These are phyloP conservation scores for Chelonia mydas DNA, from an alignment of 2,797 vertebrate genomes.

Conservation along the genomic window DNA sequence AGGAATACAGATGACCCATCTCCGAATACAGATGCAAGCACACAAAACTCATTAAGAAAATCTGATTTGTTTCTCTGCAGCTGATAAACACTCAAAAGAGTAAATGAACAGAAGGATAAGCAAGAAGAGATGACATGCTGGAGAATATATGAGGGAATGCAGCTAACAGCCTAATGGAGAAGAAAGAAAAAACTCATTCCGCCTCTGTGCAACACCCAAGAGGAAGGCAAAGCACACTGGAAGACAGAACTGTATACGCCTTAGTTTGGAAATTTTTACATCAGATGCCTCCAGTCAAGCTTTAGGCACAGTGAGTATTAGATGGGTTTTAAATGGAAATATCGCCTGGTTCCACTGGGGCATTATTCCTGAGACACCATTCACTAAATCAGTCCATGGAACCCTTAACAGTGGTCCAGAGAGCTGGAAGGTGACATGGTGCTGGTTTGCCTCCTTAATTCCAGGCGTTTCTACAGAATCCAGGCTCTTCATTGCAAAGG, in stretches of 20 bases:
- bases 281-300: not conserved
- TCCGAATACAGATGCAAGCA: constrained; percentile 29
- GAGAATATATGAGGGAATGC: not conserved
- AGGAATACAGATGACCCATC: constrained; percentile 8
- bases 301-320: not conserved
- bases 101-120: constrained; percentile 6
- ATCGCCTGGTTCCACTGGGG: not conserved
- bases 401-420: not conserved
- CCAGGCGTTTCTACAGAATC: not conserved
- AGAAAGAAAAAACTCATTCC: not conserved
- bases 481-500: not conserved
- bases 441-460: not conserved
- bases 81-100: constrained; percentile 51
- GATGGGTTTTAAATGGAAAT: constrained; percentile 41
- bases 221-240: constrained; percentile 18
- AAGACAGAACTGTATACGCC: constrained; percentile 36
- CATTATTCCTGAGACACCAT: constrained; percentile 27
- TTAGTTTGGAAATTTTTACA: constrained; percentile 43
- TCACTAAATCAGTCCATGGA: not conserved
- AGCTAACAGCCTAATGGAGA: not conserved
- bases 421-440: not conserved
- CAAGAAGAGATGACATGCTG: not conserved
- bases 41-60: constrained; percentile 56
- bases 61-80: constrained; percentile 12
- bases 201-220: not conserved